Conservation (phyloP, 2,888 invertebrate genomes). For the Acleris holmiana region DNA sequence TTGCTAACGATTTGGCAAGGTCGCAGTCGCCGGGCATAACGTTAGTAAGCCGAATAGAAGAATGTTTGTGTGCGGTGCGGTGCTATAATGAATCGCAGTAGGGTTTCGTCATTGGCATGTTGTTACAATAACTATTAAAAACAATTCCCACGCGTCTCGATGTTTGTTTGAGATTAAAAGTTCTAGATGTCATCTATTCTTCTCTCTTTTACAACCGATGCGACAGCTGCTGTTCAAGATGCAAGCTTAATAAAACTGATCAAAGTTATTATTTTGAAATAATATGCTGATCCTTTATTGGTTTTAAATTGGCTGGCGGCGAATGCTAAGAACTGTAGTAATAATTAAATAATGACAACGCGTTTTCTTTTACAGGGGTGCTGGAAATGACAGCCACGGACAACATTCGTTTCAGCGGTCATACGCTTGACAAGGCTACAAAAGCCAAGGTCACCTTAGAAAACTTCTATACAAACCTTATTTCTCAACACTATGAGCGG, state of each 20-base stretch:
- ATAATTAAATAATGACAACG: background rate
- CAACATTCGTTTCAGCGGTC: conserved; percentile 96
- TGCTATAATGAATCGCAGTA: too few relatives aligned
- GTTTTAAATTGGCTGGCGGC: too few relatives aligned
- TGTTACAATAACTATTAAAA: too few relatives aligned
- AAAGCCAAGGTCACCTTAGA: conserved; percentile 99
- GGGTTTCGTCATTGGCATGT: too few relatives aligned
- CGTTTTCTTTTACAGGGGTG: conserved; percentile 85
- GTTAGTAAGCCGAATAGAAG: conserved; percentile 6
- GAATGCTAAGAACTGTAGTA: background rate
- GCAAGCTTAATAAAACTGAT: too few relatives aligned
- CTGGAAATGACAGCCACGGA: conserved; percentile 94
- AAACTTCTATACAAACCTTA: conserved; percentile 99
- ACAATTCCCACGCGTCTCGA: too few relatives aligned
- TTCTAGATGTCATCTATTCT: too few relatives aligned
- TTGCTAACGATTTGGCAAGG: conserved; percentile 33
- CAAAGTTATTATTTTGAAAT: too few relatives aligned
- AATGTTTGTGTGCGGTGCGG: background rate
- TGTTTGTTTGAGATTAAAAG: too few relatives aligned
- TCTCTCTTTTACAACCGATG: too few relatives aligned
- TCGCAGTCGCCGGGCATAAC: conserved; percentile 21
- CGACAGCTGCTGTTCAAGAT: too few relatives aligned
- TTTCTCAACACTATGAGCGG: conserved; percentile 98
- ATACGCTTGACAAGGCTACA: conserved; percentile 99
- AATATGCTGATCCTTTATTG: too few relatives aligned